Conservation (phyloP, 2,888 invertebrate species). For the Scaptomyza parva region DNA sequence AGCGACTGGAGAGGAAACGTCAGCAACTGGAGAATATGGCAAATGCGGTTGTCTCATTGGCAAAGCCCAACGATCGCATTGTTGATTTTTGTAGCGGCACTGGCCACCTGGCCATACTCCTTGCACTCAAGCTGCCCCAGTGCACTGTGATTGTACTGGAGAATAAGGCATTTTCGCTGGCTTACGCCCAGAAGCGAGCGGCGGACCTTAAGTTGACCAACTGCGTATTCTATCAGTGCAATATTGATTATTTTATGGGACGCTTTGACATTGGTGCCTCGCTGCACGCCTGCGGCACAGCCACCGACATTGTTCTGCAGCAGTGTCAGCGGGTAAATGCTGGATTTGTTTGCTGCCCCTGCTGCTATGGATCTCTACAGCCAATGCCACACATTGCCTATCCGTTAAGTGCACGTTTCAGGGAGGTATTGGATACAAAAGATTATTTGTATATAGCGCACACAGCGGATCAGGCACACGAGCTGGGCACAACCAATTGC, state of each 20-base stretch:
- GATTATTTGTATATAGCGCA: constrained; percentile 93
- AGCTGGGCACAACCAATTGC: constrained; percentile 84
- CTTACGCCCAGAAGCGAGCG: constrained; percentile 90
- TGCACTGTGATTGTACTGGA: constrained; percentile 93
- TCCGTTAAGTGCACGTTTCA: constrained; percentile 90
- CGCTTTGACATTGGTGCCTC: constrained; percentile 94
- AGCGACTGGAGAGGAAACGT: constrained; percentile 91
- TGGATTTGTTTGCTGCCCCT: constrained; percentile 95
- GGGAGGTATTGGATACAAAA: constrained; percentile 84
- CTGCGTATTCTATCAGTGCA: constrained; percentile 93
- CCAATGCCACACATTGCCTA: constrained; percentile 91
- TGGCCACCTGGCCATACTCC: constrained; percentile 95
- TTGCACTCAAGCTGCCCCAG: constrained; percentile 92
- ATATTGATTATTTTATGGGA: constrained; percentile 94
- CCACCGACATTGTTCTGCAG: constrained; percentile 95
- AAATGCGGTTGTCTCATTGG: constrained; percentile 90
- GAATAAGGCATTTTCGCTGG: constrained; percentile 95
- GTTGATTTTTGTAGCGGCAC: constrained; percentile 98
- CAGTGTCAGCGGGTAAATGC: constrained; percentile 92
- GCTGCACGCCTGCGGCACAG: constrained; percentile 97
- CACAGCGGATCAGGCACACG: constrained; percentile 96
- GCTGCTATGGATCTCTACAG: constrained; percentile 96
- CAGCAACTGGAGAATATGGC: constrained; percentile 94
- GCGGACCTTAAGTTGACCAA: constrained; percentile 89
- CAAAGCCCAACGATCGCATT: constrained; percentile 89